These are phyloP conservation scores for Esox niger DNA, from an alignment of 2,113 vertebrate genomes.

Conservation along the genomic window DNA sequence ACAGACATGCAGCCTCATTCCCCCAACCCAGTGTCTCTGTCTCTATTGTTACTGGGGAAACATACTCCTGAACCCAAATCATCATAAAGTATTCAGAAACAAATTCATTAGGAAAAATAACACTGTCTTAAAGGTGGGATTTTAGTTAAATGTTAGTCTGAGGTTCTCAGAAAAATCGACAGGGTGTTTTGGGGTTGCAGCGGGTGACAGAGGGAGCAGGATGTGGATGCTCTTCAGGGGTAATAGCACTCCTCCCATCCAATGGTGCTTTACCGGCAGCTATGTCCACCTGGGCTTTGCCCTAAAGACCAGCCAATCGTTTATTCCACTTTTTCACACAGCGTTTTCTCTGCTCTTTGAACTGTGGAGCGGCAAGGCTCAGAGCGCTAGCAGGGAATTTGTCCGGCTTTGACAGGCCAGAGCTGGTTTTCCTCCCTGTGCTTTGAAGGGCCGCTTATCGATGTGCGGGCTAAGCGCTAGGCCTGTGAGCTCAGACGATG, in stretches of 20 bases:
- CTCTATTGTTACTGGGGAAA: too few relatives aligned
- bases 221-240: background rate
- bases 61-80: too few relatives aligned
- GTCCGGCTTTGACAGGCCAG: conserved; percentile 71
- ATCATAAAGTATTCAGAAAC: too few relatives aligned
- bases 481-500: conserved; percentile 58
- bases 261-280: background rate
- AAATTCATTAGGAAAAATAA: too few relatives aligned
- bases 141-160: too few relatives aligned
- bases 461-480: conserved; percentile 65
- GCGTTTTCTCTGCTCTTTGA: conserved; percentile 56
- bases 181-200: too few relatives aligned
- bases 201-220: too few relatives aligned
- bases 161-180: too few relatives aligned
- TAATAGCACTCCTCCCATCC: background rate
- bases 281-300: conserved; percentile 20
- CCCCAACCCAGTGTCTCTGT: too few relatives aligned
- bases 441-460: conserved; percentile 75
- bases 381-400: conserved; percentile 71
- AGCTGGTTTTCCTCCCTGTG: conserved; percentile 56
- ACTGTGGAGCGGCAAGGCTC: conserved; percentile 61
- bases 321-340: conserved; percentile 4
- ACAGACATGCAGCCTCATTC: background rate
- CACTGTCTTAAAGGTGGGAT: too few relatives aligned
- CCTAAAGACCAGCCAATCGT: conserved; percentile 20